Evolutionary conservation across 2,797 vertebrate species (phyloP), one percentile per base, ranked within the genome.

Genomic region (Peromyscus aztecus): DNA sequence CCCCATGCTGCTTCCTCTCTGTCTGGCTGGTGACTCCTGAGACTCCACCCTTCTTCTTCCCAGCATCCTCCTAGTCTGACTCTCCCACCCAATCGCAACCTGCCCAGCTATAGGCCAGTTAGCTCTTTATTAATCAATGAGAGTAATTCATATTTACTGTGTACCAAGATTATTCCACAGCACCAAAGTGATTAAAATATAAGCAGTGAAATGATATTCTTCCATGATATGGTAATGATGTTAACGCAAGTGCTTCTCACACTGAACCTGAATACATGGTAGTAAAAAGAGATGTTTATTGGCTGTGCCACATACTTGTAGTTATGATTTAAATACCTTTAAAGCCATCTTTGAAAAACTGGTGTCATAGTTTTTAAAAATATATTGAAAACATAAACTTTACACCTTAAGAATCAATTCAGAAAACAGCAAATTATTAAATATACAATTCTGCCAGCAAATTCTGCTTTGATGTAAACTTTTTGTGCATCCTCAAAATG

Each of bases 271-370:
- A 81, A 43, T 59, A 43, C 3, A 0, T 61, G 89, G 34, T 27
- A 77, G n/a, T 49, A 19, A 40, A 91, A 80, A 55, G 2, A 14
- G 0, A 59, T 13, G 40, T 71, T 1, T 43, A 5, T 19, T 90
- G 29, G 40, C 2, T 13, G 4, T n/a, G 21, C 29, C 14, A 92
- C 14, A 21, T 87, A 23, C 14, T 76, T 57, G 6, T 19, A 88
- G 90, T 88, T 80, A 57, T 4, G 0, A 84, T 95, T 80, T 55
- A 87, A 78, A 95, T 34, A 65, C 13, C 29, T 94, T 46, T 69
- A 14, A 94, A 69, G 1, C 11, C 21, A 65, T 5, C 19, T 13
- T 63, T 52, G 17, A 80, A 92, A 34, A 90, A 21, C 0, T 2
- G 57, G 12, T 81, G 6, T 49, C 67, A 23, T 29, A 59, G 0